Conservation (phyloP, 2,113 vertebrate genomes). For the Heliornis fulica region DNA sequence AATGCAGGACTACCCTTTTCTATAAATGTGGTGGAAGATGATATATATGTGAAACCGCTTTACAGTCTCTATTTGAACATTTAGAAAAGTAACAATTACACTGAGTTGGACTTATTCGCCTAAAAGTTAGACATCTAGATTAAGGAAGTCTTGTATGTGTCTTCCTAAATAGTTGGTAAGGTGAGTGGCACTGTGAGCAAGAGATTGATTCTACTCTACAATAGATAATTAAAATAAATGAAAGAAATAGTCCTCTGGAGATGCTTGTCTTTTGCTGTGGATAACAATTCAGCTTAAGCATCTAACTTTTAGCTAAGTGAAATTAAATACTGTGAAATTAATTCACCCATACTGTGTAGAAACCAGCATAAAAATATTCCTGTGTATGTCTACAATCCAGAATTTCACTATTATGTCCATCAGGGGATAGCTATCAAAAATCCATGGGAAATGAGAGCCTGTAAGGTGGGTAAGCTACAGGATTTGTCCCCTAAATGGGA, state of each 20-base stretch:
- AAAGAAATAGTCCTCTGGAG: not conserved
- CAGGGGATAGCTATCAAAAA: not conserved
- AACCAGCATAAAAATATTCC: not conserved
- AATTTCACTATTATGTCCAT: not conserved
- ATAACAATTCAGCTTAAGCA: not conserved
- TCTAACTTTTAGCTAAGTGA: not conserved
- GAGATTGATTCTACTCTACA: not conserved
- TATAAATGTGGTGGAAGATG: not conserved
- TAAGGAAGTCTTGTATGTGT: not conserved
- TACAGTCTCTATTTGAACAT: not conserved
- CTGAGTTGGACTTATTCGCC: not conserved
- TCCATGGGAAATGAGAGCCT: not conserved
- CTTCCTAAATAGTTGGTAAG: not conserved
- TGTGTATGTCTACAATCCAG: not conserved
- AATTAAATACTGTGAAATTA: not conserved
- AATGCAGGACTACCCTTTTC: not conserved
- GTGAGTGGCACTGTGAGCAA: not conserved
- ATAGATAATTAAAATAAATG: not conserved
- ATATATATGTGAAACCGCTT: not conserved
- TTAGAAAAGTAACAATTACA: not conserved
- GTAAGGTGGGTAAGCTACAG: not conserved
- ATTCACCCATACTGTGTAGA: not conserved
- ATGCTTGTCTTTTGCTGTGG: not conserved
- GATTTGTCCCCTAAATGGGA: not conserved
- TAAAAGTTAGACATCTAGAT: not conserved